Evolutionary conservation across 2,888 invertebrate species (phyloP).

Genomic region (Ophion ventricosus): DNA sequence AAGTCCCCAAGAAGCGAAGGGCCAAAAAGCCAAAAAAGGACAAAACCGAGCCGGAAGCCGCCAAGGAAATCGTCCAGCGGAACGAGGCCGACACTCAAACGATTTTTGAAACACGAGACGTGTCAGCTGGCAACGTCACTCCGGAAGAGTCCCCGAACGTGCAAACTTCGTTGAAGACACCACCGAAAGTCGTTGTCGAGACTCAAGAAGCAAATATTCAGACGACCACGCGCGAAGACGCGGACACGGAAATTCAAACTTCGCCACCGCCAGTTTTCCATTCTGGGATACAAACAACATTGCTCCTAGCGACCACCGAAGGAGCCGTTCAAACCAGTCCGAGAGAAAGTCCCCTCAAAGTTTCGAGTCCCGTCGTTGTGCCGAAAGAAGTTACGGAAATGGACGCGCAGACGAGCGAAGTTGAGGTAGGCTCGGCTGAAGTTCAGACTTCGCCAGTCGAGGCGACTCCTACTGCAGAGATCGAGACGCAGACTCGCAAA

Average conservation of each 20-base stretch:
- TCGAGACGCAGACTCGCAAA: slow-evolving; percentile 82
- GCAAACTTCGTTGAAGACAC: slow-evolving; percentile 85
- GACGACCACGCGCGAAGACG: slow-evolving; percentile 84
- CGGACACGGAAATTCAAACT: slow-evolving; percentile 85
- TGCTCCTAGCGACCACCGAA: slow-evolving; percentile 80
- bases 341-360: slow-evolving; percentile 82
- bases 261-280: slow-evolving; percentile 86
- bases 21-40: slow-evolving; percentile 84
- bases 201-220: slow-evolving; percentile 82
- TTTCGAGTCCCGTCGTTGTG: slow-evolving; percentile 75
- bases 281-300: slow-evolving; percentile 78
- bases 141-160: slow-evolving; percentile 67
- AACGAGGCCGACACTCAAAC: slow-evolving; percentile 77
- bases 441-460: slow-evolving; percentile 78
- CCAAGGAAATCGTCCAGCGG: slow-evolving; percentile 71
- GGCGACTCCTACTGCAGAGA: slow-evolving; percentile 77
- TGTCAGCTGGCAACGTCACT: slow-evolving; percentile 69
- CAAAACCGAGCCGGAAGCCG: slow-evolving; percentile 35
- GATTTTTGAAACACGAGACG: slow-evolving; percentile 71
- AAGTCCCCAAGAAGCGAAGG: slow-evolving; percentile 80
- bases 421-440: slow-evolving; percentile 72
- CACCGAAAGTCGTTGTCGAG: slow-evolving; percentile 84
- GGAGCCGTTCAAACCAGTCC: slow-evolving; percentile 82
- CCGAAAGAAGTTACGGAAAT: slow-evolving; percentile 74
- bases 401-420: slow-evolving; percentile 83